Evolutionary conservation across 2,113 vertebrate species (phyloP).

Genomic region (Scopus umbretta): DNA sequence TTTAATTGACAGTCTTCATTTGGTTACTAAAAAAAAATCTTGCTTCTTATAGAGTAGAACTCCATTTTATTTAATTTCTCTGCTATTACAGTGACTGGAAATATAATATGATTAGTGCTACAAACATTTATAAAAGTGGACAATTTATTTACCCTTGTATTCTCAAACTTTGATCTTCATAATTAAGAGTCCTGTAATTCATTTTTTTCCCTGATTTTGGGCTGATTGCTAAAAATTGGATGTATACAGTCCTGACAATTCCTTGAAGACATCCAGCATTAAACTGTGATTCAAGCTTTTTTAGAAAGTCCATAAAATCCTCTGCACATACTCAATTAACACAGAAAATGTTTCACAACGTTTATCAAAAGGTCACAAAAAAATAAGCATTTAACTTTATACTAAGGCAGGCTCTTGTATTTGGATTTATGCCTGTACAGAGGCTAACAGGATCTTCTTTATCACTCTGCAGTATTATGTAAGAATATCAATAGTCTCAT

Average conservation of each 20-base stretch:
- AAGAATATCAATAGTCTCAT: not conserved
- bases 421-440: not conserved
- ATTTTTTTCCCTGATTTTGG: not conserved
- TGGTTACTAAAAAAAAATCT: not conserved
- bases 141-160: not conserved
- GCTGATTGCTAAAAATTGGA: not conserved
- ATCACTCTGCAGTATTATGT: not conserved
- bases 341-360: not conserved
- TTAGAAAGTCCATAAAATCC: not conserved
- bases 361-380: not conserved
- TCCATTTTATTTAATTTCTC: not conserved
- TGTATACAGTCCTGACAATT: not conserved
- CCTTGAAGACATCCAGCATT: not conserved
- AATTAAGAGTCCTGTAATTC: not conserved
- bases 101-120: not conserved
- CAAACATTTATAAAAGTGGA: not conserved
- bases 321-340: not conserved
- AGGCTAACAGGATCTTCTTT: not conserved
- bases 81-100: not conserved
- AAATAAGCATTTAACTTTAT: not conserved
- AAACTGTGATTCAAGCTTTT: not conserved
- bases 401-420: not conserved
- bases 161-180: not conserved
- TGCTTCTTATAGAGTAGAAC: not conserved
- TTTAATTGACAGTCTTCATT: not conserved